Evolutionary conservation across 2,888 invertebrate species (phyloP), one percentile per base, ranked within the genome.

Genomic region (Standfussiana lucernea): DNA sequence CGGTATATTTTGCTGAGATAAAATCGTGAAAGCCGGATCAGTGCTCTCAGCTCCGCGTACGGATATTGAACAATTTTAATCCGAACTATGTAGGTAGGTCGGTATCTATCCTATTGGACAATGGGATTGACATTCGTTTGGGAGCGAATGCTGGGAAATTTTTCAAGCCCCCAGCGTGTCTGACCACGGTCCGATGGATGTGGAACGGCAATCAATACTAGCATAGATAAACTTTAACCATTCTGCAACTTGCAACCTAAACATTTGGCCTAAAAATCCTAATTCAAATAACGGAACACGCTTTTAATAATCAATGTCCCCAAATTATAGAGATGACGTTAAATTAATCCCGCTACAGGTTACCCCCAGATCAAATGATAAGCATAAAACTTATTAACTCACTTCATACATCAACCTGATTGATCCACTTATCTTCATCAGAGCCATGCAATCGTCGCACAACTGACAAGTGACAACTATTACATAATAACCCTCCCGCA

Each of bases 51-150:
- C 47, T 68, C 62, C 32, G 69, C 64, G 65, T 71, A 77, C 80
- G 71, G 75, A 79, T 75, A 75, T 69, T 45, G 69, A 83, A 72
- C 74, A 59, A 61, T 78, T 80, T 80, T 83, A 85, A 80, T 83
- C 77, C 68, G 47, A 76, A 77, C 86, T 86, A 74, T 85, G 65
- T 72, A 74, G 53, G 28, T 53, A 53, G 13, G 28, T 35, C 37
- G 69, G 56, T 76, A 62, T 50, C 75, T 72, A 82, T 79, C 50
- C 75, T 73, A 72, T 84, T 86, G 79, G 72, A 81, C 80, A 82
- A 83, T 76, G 42, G 83, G 71, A 81, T 77, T 78, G 78, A 72
- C 77, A 79, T 84, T 83, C 72, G 82, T 85, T 89, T 77, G 61
- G 65, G 68, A 80, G 72, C 71, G 59, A 68, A 85, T 68, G 28